These are phyloP conservation scores for Epinephelus cyanopodus DNA, from an alignment of 2,113 vertebrate genomes.

Conservation along the genomic window DNA sequence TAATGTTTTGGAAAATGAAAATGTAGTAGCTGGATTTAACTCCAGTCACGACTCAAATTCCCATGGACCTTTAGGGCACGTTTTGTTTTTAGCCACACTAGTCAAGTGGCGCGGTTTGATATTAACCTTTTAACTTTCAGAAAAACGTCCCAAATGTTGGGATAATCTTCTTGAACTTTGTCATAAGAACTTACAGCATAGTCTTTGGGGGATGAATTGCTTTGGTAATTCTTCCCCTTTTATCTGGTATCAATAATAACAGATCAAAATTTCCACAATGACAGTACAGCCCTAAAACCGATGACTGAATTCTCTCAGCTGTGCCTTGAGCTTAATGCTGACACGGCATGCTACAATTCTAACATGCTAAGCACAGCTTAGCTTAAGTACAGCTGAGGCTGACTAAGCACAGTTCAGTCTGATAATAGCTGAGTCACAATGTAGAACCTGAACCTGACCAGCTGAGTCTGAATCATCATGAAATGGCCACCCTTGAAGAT, in stretches of 20 bases:
- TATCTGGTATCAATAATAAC: not conserved
- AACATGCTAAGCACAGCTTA: not conserved
- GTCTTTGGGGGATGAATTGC: not conserved
- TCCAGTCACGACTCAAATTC: slow-evolving; percentile 41
- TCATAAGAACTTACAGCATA: not conserved
- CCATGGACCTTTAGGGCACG: not conserved
- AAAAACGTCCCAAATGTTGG: not conserved
- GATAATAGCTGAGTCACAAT: not conserved
- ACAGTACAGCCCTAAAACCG: not conserved
- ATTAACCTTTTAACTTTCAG: not conserved
- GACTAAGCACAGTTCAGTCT: not conserved
- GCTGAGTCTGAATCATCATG: not conserved
- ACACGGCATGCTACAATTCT: not conserved
- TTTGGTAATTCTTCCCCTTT: not conserved
- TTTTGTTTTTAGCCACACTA: not conserved
- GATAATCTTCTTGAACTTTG: not conserved
- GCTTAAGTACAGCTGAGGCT: not conserved
- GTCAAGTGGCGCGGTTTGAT: not conserved
- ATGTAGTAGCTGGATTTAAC: slow-evolving; percentile 45
- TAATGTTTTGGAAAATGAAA: slow-evolving; percentile 24
- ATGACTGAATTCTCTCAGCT: not conserved
- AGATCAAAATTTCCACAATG: not conserved
- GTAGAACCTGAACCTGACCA: not conserved
- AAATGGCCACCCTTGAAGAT: not conserved
- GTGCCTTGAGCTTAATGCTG: not conserved